phyloP scores from a whole-genome alignment of 2,888 invertebrate species.

The Trichopoda pennipes region DNA sequence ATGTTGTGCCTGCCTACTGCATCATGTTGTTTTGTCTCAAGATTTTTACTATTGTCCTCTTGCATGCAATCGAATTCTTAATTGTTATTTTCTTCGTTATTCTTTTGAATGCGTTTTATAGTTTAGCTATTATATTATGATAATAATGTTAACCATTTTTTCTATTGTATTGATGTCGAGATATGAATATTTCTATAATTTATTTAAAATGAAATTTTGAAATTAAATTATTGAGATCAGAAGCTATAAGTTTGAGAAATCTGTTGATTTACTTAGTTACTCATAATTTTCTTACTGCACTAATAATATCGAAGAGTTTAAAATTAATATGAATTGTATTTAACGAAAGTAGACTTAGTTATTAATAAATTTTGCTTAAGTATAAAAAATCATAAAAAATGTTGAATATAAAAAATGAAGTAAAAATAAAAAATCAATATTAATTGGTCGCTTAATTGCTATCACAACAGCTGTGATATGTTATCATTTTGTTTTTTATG shows the following conservation, averaged over 20 bases:
- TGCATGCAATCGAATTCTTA: not conserved
- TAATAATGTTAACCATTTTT: constrained; percentile 2
- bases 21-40: constrained; percentile 46
- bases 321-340: too few relatives aligned
- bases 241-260: not conserved
- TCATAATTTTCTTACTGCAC: too few relatives aligned
- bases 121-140: constrained; percentile 20
- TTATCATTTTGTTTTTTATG: too few relatives aligned
- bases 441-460: too few relatives aligned
- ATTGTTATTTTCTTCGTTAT: constrained; percentile 5
- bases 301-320: too few relatives aligned
- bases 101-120: not conserved
- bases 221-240: not conserved
- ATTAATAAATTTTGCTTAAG: too few relatives aligned
- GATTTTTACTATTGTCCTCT: constrained; percentile 10
- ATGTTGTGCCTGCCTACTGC: constrained; percentile 34
- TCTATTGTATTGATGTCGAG: not conserved
- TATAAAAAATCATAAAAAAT: too few relatives aligned
- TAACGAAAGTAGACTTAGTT: too few relatives aligned
- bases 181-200: constrained; percentile 1
- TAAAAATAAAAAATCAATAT: too few relatives aligned
- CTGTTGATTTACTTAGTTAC: not conserved
- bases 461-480: too few relatives aligned
- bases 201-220: too few relatives aligned
- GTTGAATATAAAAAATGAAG: too few relatives aligned